Evolutionary conservation across 2,797 vertebrate genomes (phyloP).

Genomic region (Acridotheres tristis): DNA sequence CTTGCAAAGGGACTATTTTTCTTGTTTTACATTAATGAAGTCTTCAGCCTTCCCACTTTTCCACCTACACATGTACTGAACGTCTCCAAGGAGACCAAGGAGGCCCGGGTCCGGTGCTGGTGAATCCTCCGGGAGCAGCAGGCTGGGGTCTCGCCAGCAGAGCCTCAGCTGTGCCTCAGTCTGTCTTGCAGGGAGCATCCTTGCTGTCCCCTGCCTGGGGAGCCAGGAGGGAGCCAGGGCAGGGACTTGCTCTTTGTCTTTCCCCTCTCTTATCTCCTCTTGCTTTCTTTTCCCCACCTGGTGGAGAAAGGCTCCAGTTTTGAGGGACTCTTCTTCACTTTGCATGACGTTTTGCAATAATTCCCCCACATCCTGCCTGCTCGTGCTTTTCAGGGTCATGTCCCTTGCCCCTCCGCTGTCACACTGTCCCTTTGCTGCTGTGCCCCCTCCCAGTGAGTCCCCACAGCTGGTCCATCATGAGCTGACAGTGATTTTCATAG

Average conservation of each 20-base stretch:
- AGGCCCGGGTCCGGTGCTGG: constrained; percentile 72
- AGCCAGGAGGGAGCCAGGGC: neutral
- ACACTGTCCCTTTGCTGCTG: neutral
- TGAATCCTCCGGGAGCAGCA: constrained; percentile 64
- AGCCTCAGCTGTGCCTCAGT: constrained; percentile 60
- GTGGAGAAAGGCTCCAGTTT: neutral
- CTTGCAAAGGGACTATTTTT: constrained; percentile 78
- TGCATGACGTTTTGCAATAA: neutral
- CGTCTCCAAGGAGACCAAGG: constrained; percentile 81
- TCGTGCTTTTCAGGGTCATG: neutral
- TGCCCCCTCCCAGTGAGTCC: rapidly evolving
- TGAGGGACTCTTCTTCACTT: neutral
- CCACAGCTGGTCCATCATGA: neutral
- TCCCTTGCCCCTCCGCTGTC: neutral
- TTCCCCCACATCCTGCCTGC: neutral
- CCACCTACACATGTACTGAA: constrained; percentile 80
- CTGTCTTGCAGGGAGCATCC: constrained; percentile 1
- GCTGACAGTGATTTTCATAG: neutral
- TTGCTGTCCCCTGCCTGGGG: neutral
- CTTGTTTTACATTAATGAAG: constrained; percentile 82
- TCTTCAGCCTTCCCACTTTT: constrained; percentile 81
- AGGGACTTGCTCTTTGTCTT: neutral
- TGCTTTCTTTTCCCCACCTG: neutral
- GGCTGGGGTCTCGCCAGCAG: constrained; percentile 60
- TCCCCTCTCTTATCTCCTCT: neutral